Base-by-base conservation (phyloP, 2,888 invertebrate genomes). In the Xanthorhoe spadicearia region DNA sequence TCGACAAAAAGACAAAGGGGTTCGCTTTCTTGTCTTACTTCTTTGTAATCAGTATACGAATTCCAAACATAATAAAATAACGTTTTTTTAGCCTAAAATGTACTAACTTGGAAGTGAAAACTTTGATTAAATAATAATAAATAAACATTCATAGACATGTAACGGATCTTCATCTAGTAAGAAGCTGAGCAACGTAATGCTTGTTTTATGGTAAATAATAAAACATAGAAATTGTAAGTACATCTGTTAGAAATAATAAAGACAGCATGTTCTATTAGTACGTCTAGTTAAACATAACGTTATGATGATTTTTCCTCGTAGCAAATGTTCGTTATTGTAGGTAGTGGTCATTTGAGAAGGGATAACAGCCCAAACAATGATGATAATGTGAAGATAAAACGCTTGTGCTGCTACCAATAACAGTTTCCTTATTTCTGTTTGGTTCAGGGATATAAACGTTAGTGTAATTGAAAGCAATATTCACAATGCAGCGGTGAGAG, bases 251-350 rank as follows among this genome's bases (percentile, higher is more conserved):
- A 10, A 10, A 10, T 38, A 38, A 38, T 7, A 32, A 32, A 7
- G 32, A 32, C 2, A 32, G 10, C 10, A 10, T 10, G 35, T 38
- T 35, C 18, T 7, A 32, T 32, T 32, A 32, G 28, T 57, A 9
- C 8, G 9, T 4, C n/a, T 13, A 57, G 57, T 57, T 49, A 35
- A 38, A 51, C 18, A 54, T 54, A 35, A 48, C 57, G 58, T 58
- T 53, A 58, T 60, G 52, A 57, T 50, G 51, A 57, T 68, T 64
- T n/a, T 68, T 81, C 76, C 74, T 57, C 51, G 49, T 61, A 54
- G 32, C 61, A 60, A 68, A 70, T 68, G 68, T 64, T 56, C 64
- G 65, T 69, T 71, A 73, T 79, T 75, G 78, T 77, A 57, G 74
- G 75, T 65, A 64, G 66, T 66, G 67, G 69, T 64, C 69, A 69